These are phyloP conservation scores for Diglossa cyanea DNA, from an alignment of 2,797 vertebrate species.

Conservation along the genomic window DNA sequence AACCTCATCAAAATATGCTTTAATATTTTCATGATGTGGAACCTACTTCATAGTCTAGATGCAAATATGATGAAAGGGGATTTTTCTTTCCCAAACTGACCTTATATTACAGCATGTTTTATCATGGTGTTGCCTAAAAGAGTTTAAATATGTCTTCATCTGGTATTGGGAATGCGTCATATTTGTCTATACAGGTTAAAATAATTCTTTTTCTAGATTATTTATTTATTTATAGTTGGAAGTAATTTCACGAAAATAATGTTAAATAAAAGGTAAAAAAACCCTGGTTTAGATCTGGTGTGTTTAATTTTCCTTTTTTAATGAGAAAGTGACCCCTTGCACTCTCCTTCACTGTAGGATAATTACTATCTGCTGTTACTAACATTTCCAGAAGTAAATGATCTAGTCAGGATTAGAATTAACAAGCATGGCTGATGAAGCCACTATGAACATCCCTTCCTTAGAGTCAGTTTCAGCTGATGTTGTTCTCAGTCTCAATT, in stretches of 20 bases:
- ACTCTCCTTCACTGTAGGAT: constrained; percentile 37
- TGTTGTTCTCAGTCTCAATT: constrained; percentile 3
- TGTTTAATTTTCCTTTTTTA: constrained; percentile 36
- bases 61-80: neutral
- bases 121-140: neutral
- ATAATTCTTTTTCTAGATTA: neutral
- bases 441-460: neutral
- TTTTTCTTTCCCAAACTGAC: neutral
- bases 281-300: neutral
- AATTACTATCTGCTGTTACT: constrained; percentile 59
- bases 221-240: neutral
- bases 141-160: neutral
- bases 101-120: neutral
- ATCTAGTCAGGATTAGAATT: constrained; percentile 42
- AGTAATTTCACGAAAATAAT: neutral
- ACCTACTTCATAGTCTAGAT: neutral
- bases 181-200: neutral
- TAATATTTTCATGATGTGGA: neutral
- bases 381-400: constrained; percentile 57
- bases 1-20: neutral
- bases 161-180: neutral
- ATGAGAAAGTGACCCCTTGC: constrained; percentile 44
- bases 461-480: constrained; percentile 16
- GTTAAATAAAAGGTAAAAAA: constrained; percentile 14
- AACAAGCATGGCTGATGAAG: constrained; percentile 38